phyloP scores from a whole-genome alignment of 64 coral and sea anemone species.

The Exaiptasia diaphana region DNA sequence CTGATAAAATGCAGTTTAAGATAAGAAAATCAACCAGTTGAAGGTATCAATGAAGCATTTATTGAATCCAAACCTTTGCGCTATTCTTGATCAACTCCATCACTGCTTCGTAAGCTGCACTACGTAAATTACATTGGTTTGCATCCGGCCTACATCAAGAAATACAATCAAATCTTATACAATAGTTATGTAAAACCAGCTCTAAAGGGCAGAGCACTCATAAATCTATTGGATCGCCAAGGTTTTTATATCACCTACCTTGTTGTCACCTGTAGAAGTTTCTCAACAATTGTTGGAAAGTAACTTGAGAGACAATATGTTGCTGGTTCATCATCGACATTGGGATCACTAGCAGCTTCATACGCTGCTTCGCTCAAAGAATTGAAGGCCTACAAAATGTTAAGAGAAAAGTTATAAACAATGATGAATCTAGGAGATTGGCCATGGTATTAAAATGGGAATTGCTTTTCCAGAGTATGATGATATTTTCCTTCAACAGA shows the following conservation, averaged over 20 bases:
- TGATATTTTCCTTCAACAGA: no score
- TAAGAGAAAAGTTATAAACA: background rate
- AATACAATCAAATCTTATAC: background rate
- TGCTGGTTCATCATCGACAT: conserved; percentile 79
- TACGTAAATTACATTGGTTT: conserved; percentile 87
- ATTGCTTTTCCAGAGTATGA: no score
- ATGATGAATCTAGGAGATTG: background rate
- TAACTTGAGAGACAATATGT: conserved; percentile 70
- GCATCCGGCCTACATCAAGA: conserved; percentile 67
- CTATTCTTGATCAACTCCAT: conserved; percentile 99
- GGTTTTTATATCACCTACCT: conserved; percentile 35
- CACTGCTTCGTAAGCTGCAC: conserved; percentile 95
- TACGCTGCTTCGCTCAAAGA: conserved; percentile 91
- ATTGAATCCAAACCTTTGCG: conserved; percentile 76
- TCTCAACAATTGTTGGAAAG: conserved; percentile 72
- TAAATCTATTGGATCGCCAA: no score
- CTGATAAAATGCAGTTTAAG: background rate
- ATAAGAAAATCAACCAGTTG: no score
- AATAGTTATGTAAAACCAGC: no score
- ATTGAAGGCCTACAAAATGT: conserved; percentile 69
- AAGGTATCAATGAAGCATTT: no score
- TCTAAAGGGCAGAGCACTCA: no score
- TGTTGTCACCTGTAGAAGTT: conserved; percentile 74
- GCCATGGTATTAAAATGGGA: background rate
- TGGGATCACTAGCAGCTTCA: conserved; percentile 73